Conservation (phyloP, 2,113 vertebrate species). For the Dipodomys ordii region DNA sequence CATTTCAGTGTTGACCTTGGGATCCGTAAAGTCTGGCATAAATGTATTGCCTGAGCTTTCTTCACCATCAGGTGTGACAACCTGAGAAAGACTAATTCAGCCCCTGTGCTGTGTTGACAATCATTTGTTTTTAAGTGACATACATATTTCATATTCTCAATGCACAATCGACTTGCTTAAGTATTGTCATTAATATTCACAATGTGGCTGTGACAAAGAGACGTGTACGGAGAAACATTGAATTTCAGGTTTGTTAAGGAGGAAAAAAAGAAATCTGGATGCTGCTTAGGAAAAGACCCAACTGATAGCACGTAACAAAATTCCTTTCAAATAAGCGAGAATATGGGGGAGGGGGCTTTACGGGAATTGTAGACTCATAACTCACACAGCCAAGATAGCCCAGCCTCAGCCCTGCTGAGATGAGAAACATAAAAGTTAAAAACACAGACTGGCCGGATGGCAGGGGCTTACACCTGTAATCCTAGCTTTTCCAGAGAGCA, state of each 20-base stretch:
- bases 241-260: slow-evolving; percentile 70
- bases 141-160: slow-evolving; percentile 79
- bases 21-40: background rate
- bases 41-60: background rate
- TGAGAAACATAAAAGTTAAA: background rate
- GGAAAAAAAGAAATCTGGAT: background rate
- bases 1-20: slow-evolving; percentile 46
- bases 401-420: background rate
- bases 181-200: slow-evolving; percentile 83
- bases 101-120: slow-evolving; percentile 74
- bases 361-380: background rate
- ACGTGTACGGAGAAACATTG: slow-evolving; percentile 47
- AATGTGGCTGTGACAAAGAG: slow-evolving; percentile 63
- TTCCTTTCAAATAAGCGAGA: background rate
- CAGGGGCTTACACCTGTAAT: no score
- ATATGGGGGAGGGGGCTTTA: background rate
- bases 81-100: slow-evolving; percentile 77
- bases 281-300: background rate
- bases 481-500: background rate
- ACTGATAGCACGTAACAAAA: background rate
- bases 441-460: background rate
- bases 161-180: slow-evolving; percentile 74
- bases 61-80: slow-evolving; percentile 33
- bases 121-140: slow-evolving; percentile 82
- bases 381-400: background rate